Base-by-base conservation (phyloP, 2,113 vertebrate genomes). In the Gnathonemus longibarbis region DNA sequence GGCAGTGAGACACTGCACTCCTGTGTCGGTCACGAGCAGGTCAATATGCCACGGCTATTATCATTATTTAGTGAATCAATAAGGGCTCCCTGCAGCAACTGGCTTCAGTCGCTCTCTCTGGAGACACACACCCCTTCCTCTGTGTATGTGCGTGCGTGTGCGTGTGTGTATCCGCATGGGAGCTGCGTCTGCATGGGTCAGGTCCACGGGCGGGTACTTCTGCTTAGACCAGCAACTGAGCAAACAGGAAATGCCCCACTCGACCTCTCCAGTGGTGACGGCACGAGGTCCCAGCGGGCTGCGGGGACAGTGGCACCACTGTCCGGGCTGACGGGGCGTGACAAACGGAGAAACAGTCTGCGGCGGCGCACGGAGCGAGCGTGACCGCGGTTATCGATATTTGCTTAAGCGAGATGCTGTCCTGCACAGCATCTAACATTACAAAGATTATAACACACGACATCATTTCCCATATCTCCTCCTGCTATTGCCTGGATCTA, bases 31-130 rank as follows among this genome's bases (percentile, higher is more conserved):
- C 88, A 84, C 45, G 24, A 8, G 9, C 39, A 42, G 83, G 83
- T 84, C 83, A 84, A 46, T 84, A 46, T 48, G 42, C 45, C 45
- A 48, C 21, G 24, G 83, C 24, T 46, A 84, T 84, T 48, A 46
- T 84, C 83, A 84, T 84, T n/a, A 84, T 48, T 83, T 83, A 83
- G 77, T 17, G 35, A 84, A 46, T 84, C 24, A n/a, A 84, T 84
- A 45, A 83, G 77, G 35, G 39, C 8, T 83, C 19, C 39, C 42
- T 42, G 77, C 45, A 84, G 45, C 83, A n/a, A 5, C 17, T 8
- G 1, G 39, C 83, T n/a, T 19, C 15, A 11, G 46, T 84, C 45
- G 0, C 45, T 48, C 24, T 45, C 15, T 21, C 42, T 45, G 19
- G 39, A 17, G 15, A 56, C 19, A 6, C 53, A 56, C 39, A 24